Evolutionary conservation across 2,113 vertebrate species (phyloP).

Genomic region (human (Homo sapiens)): DNA sequence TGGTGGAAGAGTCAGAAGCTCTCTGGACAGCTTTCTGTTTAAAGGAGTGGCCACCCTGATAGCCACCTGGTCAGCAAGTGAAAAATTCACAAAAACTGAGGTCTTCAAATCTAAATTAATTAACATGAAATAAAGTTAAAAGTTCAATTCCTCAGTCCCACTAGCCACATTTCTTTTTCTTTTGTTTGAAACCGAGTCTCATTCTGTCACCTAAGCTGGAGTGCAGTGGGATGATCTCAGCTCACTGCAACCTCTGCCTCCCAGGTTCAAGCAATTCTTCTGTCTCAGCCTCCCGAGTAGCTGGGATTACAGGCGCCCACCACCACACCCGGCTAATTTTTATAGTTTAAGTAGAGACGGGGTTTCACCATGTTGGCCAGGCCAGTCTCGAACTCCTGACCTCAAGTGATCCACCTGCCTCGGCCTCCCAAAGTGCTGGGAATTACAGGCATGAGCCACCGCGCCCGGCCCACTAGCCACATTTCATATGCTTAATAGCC

Average conservation of each 20-base stretch:
- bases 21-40: background rate
- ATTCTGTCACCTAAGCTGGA: background rate
- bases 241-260: background rate
- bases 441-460: background rate
- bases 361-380: background rate
- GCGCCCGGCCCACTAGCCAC: too few relatives aligned
- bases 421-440: too few relatives aligned
- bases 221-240: background rate
- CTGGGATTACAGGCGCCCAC: background rate
- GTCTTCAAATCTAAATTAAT: conserved; percentile 37
- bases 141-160: background rate
- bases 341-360: background rate
- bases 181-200: background rate
- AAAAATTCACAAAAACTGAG: background rate
- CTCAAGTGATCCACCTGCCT: too few relatives aligned
- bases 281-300: background rate
- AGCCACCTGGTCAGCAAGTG: background rate
- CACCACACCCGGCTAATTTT: background rate
- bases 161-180: background rate
- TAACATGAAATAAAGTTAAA: conserved; percentile 25
- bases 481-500: too few relatives aligned
- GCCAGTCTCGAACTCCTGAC: too few relatives aligned
- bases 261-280: background rate
- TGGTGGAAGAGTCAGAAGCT: background rate
- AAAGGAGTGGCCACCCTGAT: background rate